A percentile compares a stretch with the other conserved stretches of the same genome.
Evolutionary conservation across 1,140 invertebrate species (phyloP).

Genomic region (Drosophila leontia): DNA sequence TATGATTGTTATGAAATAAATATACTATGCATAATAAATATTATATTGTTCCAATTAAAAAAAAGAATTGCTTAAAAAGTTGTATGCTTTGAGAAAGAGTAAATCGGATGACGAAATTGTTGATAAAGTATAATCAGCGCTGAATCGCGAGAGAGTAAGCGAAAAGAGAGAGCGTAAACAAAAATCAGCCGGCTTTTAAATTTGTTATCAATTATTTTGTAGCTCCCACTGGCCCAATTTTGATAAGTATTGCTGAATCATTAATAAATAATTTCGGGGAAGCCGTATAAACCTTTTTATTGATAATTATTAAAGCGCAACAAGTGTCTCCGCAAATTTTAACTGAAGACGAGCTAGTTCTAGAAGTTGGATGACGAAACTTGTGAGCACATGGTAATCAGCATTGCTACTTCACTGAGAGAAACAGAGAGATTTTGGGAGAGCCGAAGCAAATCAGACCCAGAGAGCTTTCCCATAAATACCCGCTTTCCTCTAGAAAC

Average conservation of each 20-base stretch:
- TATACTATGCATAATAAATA: not conserved
- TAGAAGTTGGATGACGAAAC: conserved; percentile 48
- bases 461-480: conserved; percentile 15
- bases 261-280: not conserved
- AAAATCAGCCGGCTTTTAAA: conserved; percentile 1
- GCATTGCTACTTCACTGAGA: not conserved
- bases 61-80: not conserved
- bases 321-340: not conserved
- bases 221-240: not conserved
- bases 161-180: not conserved
- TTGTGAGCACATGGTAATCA: conserved; percentile 19
- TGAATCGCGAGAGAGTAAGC: conserved; percentile 6
- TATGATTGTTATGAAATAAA: not conserved
- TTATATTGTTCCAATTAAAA: not conserved
- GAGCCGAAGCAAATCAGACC: not conserved
- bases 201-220: not conserved
- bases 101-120: conserved; percentile 26
- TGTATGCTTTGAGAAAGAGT: not conserved
- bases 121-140: conserved; percentile 26
- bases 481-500: not conserved
- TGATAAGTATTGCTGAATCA: not conserved
- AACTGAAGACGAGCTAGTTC: not conserved
- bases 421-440: not conserved
- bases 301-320: not conserved
- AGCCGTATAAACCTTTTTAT: not conserved